Percentiles rank a stretch among this genome's conserved stretches.
Evolutionary conservation across 1,140 invertebrate species (phyloP).

Genomic region (Atta texana): DNA sequence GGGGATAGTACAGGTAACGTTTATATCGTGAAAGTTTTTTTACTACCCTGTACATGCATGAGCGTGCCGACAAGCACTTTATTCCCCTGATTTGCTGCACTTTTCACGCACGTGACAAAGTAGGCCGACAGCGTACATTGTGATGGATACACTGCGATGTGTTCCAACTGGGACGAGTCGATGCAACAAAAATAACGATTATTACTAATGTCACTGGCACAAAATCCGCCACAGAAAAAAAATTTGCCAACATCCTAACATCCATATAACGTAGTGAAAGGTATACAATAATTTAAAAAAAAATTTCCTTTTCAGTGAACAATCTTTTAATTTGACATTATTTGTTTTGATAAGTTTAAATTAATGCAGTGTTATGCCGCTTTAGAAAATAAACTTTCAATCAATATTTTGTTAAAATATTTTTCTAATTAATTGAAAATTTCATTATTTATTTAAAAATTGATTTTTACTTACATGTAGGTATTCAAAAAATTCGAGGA

Average conservation of each 20-base stretch:
- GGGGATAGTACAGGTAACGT: slow-evolving; percentile 50
- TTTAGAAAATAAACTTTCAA: background rate
- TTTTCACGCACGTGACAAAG: slow-evolving; percentile 66
- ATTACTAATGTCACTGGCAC: background rate
- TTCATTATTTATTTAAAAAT: background rate
- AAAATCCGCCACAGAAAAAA: background rate
- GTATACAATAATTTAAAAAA: background rate
- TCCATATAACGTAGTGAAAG: background rate
- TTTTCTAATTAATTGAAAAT: background rate
- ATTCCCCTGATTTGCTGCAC: slow-evolving; percentile 71
- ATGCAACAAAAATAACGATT: slow-evolving; percentile 1
- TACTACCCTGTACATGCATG: slow-evolving; percentile 43
- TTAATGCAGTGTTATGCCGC: background rate
- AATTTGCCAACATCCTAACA: background rate
- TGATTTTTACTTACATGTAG: background rate
- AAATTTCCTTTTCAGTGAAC: background rate
- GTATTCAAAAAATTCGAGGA: background rate
- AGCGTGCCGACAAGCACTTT: slow-evolving; percentile 70
- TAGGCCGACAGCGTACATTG: background rate
- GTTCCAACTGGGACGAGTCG: slow-evolving; percentile 1
- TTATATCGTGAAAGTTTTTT: slow-evolving; percentile 71
- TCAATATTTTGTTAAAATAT: background rate
- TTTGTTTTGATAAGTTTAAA: background rate
- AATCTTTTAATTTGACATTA: background rate
- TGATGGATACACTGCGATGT: background rate